Conservation (phyloP, 2,888 invertebrate species). For the Portevinia maculata region DNA sequence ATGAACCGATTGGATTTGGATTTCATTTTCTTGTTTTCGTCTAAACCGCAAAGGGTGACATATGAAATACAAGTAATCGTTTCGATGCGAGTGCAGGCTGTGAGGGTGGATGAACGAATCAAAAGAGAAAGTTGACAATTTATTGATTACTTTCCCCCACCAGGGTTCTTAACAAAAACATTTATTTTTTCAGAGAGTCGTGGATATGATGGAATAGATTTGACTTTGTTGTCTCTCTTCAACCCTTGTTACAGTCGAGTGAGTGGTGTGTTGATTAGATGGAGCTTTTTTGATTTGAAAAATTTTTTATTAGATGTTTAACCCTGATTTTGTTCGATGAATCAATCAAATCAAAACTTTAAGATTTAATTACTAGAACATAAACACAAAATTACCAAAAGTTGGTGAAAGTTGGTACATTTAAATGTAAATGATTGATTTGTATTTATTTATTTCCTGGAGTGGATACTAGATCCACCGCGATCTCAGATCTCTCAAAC, state of each 20-base stretch:
- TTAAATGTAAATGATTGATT: too few relatives aligned
- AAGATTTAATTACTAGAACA: background rate
- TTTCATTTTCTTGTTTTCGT: conserved; percentile 9
- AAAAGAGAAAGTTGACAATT: conserved; percentile 68
- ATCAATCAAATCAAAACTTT: conserved; percentile 7
- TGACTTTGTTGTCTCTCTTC: conserved; percentile 37
- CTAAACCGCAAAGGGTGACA: conserved; percentile 49
- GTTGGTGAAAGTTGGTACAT: too few relatives aligned
- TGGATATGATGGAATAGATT: conserved; percentile 1
- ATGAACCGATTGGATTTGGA: conserved; percentile 43
- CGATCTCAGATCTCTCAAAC: too few relatives aligned
- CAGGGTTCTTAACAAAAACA: conserved; percentile 10
- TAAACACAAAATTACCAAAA: too few relatives aligned
- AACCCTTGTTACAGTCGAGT: background rate
- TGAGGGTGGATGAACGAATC: conserved; percentile 46
- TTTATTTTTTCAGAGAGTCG: conserved; percentile 32
- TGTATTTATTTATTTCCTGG: too few relatives aligned
- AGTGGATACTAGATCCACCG: too few relatives aligned
- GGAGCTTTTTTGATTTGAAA: conserved; percentile 38
- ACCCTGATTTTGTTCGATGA: conserved; percentile 38
- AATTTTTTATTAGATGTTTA: conserved; percentile 1
- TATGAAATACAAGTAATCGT: conserved; percentile 27
- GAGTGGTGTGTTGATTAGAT: conserved; percentile 8
- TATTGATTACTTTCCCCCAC: conserved; percentile 69
- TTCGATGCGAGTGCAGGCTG: background rate